A percentile compares a stretch with the other conserved stretches of the same genome.
phyloP scores from a whole-genome alignment of 2,113 vertebrate genomes.

The Muntiacus reevesi region DNA sequence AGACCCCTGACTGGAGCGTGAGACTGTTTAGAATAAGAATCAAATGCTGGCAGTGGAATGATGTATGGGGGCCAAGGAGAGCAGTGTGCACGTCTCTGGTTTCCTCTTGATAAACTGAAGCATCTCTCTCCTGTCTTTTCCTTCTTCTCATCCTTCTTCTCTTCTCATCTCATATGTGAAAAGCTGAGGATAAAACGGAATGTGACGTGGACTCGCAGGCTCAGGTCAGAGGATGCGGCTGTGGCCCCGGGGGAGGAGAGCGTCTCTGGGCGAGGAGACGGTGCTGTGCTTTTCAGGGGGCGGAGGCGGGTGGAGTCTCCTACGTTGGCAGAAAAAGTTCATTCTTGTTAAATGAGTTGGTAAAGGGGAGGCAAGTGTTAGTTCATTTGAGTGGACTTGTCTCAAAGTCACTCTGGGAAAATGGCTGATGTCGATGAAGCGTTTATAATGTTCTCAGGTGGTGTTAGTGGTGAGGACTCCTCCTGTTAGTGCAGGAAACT shows the following conservation, averaged over 20 bases:
- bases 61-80: background rate
- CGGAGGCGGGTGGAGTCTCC: background rate
- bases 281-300: accelerated
- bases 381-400: background rate
- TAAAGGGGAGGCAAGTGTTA: background rate
- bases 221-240: accelerated
- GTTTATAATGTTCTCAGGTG: background rate
- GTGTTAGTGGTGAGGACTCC: background rate
- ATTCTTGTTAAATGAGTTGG: background rate
- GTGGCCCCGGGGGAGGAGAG: accelerated
- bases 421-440: accelerated
- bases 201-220: accelerated
- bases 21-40: background rate
- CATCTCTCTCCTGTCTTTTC: background rate
- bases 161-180: background rate
- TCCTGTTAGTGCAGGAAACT: background rate
- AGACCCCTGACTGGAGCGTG: background rate
- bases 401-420: background rate
- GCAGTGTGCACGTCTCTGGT: background rate
- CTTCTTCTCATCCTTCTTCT: background rate
- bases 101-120: background rate
- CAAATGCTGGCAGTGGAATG: background rate
- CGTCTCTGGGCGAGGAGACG: accelerated
- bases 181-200: background rate
- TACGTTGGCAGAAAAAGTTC: background rate